These are phyloP conservation scores for Lampris incognitus DNA, from an alignment of 2,113 vertebrate species.

Conservation along the genomic window DNA sequence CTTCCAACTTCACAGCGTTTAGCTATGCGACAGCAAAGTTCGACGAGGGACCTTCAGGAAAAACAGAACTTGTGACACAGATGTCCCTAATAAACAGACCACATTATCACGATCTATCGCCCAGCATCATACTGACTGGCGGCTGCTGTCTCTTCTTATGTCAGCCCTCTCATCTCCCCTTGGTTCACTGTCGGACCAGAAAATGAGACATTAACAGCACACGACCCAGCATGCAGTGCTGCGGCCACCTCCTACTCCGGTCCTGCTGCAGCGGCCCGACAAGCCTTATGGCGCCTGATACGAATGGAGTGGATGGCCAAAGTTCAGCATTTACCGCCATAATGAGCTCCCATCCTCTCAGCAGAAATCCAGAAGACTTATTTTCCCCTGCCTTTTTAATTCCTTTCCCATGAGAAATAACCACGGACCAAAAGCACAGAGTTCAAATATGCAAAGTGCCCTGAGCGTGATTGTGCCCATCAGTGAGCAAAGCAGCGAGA, in stretches of 20 bases:
- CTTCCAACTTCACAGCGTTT: neutral
- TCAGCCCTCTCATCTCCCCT: slow-evolving; percentile 32
- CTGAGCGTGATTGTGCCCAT: slow-evolving; percentile 58
- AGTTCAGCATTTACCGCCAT: slow-evolving; percentile 67
- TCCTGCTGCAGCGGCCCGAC: slow-evolving; percentile 75
- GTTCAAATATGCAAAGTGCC: slow-evolving; percentile 69
- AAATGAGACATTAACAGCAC: slow-evolving; percentile 46
- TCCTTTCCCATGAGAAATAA: slow-evolving; percentile 50
- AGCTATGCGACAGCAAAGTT: slow-evolving; percentile 46
- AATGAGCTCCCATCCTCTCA: slow-evolving; percentile 71
- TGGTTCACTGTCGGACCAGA: slow-evolving; percentile 30
- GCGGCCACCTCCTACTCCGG: slow-evolving; percentile 54
- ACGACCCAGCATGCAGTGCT: slow-evolving; percentile 39
- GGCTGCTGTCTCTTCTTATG: slow-evolving; percentile 47
- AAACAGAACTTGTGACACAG: slow-evolving; percentile 24
- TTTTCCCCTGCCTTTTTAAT: slow-evolving; percentile 48
- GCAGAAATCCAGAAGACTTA: slow-evolving; percentile 54
- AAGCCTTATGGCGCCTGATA: slow-evolving; percentile 75
- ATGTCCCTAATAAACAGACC: slow-evolving; percentile 38
- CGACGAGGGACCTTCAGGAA: slow-evolving; percentile 42
- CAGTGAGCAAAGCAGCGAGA: slow-evolving; percentile 48
- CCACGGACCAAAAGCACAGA: slow-evolving; percentile 56
- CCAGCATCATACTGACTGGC: slow-evolving; percentile 45
- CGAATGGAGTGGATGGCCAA: slow-evolving; percentile 67
- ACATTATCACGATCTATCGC: slow-evolving; percentile 68